These are phyloP conservation scores for Laticauda colubrina DNA, from an alignment of 2,113 vertebrate genomes.

Conservation along the genomic window DNA sequence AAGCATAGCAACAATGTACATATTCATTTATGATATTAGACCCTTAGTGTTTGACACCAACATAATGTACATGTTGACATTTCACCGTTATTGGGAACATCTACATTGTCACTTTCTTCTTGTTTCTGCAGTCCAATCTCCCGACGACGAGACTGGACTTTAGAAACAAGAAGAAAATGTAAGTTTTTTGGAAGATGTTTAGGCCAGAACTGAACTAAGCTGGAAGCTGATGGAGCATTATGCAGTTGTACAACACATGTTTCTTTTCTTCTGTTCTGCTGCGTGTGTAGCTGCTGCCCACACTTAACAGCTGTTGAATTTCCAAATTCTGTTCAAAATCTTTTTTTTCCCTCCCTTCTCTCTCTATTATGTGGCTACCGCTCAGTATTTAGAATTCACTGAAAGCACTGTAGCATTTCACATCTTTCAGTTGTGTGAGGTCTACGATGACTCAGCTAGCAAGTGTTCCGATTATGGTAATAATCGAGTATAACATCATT, in stretches of 20 bases:
- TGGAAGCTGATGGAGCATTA: not conserved
- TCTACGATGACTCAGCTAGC: not conserved
- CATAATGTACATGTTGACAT: not conserved
- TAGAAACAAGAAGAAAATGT: not conserved
- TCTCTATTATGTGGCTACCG: not conserved
- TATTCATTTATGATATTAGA: not conserved
- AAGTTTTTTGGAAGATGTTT: not conserved
- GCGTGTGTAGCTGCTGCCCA: not conserved
- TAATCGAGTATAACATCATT: slow-evolving; percentile 8
- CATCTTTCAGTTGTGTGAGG: not conserved
- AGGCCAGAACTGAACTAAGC: not conserved
- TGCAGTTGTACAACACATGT: slow-evolving; percentile 3
- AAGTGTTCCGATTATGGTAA: not conserved
- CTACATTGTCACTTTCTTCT: no score
- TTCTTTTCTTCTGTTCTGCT: not conserved
- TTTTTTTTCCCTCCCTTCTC: not conserved
- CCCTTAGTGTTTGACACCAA: not conserved
- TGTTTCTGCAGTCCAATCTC: no score
- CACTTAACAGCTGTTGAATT: slow-evolving; percentile 5
- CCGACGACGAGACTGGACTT: not conserved
- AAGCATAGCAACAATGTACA: not conserved
- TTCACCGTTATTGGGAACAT: not conserved
- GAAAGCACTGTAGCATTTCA: not conserved
- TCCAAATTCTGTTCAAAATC: not conserved
- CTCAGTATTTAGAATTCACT: not conserved